These are phyloP conservation scores for Salvator merianae DNA, from an alignment of 2,113 vertebrate genomes.

Conservation along the genomic window DNA sequence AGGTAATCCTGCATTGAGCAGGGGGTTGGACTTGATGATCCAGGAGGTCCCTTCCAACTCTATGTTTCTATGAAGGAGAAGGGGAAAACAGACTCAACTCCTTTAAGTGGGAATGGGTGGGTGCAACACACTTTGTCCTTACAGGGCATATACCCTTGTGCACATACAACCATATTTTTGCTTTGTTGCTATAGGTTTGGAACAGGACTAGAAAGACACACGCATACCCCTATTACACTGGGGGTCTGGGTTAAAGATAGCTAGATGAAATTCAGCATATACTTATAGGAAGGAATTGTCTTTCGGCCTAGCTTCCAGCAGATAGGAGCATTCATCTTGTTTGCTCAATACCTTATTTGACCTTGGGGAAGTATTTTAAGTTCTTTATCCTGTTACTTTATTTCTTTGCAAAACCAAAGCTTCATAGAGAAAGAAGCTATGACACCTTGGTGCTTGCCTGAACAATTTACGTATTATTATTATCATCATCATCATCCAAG, in stretches of 20 bases:
- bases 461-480: background rate
- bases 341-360: conserved; percentile 10
- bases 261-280: background rate
- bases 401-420: conserved; percentile 10
- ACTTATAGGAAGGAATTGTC: background rate
- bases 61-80: too few relatives aligned
- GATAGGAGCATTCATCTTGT: conserved; percentile 9
- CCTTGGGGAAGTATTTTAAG: background rate
- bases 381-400: conserved; percentile 23
- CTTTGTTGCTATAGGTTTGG: too few relatives aligned
- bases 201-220: too few relatives aligned
- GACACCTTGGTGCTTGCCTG: background rate
- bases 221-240: background rate
- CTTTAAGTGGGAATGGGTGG: too few relatives aligned
- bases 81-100: too few relatives aligned
- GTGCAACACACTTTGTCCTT: too few relatives aligned
- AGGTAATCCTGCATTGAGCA: too few relatives aligned
- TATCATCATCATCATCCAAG: too few relatives aligned
- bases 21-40: too few relatives aligned
- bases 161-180: too few relatives aligned
- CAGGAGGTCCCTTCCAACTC: too few relatives aligned
- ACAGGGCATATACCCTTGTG: too few relatives aligned
- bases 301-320: background rate
- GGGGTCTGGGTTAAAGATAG: background rate
- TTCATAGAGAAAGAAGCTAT: background rate